phyloP scores from a whole-genome alignment of 2,888 invertebrate genomes.

The Tetanocera ferruginea region DNA sequence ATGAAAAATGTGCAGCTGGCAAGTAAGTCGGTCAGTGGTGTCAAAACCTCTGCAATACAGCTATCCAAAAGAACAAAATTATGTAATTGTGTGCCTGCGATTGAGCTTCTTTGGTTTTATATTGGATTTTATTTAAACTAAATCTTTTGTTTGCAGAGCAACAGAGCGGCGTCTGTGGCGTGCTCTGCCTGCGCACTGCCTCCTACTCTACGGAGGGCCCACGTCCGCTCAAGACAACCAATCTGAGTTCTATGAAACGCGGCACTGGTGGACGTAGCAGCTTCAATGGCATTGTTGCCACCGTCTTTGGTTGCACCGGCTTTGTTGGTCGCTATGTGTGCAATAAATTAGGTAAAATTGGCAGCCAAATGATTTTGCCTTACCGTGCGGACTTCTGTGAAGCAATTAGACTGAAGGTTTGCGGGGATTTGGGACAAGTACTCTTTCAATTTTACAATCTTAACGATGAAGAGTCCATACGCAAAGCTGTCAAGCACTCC shows the following conservation, averaged over 20 bases:
- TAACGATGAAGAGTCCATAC: slow-evolving; percentile 87
- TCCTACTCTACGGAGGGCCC: slow-evolving; percentile 62
- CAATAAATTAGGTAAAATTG: slow-evolving; percentile 89
- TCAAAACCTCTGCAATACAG: slow-evolving; percentile 13
- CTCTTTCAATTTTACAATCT: slow-evolving; percentile 89
- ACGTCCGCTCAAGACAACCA: slow-evolving; percentile 71
- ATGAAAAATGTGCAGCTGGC: slow-evolving; percentile 63
- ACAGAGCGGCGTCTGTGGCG: slow-evolving; percentile 63
- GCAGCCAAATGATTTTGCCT: slow-evolving; percentile 91
- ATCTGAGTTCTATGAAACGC: slow-evolving; percentile 79
- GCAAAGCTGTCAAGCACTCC: slow-evolving; percentile 89
- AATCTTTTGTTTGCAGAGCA: slow-evolving; percentile 49
- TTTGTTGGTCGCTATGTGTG: slow-evolving; percentile 90
- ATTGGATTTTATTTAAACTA: slow-evolving; percentile 30
- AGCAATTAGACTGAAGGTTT: slow-evolving; percentile 82
- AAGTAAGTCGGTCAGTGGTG: slow-evolving; percentile 59
- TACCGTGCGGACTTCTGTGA: slow-evolving; percentile 91
- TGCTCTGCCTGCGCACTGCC: slow-evolving; percentile 60
- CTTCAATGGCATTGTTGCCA: slow-evolving; percentile 97
- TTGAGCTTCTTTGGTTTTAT: slow-evolving; percentile 29
- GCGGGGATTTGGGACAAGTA: slow-evolving; percentile 96
- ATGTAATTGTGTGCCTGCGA: slow-evolving; percentile 51
- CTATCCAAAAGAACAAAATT: slow-evolving; percentile 49
- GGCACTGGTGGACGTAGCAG: slow-evolving; percentile 95
- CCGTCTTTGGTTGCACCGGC: slow-evolving; percentile 95